A percentile compares a stretch with the other conserved stretches of the same genome.
Conservation (phyloP, 2,888 invertebrate species). For the Idaea aversata region DNA sequence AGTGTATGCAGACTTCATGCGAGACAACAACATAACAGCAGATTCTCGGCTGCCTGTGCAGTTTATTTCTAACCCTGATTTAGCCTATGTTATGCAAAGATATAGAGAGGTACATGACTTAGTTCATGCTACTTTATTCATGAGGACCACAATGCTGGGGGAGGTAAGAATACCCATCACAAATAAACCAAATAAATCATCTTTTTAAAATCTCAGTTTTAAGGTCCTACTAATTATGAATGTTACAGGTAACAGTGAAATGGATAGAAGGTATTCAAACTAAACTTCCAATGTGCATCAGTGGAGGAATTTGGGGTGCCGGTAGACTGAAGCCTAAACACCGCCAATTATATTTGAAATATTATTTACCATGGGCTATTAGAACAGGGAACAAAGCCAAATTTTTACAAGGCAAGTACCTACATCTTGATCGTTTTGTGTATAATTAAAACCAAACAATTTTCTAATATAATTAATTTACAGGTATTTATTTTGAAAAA, state of each 20-base stretch:
- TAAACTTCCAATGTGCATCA: constrained; percentile 96
- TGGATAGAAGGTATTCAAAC: constrained; percentile 99
- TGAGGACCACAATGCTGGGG: constrained; percentile 96
- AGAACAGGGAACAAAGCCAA: constrained; percentile 86
- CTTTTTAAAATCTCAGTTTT: not conserved
- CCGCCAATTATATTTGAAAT: constrained; percentile 86
- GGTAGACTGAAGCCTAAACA: constrained; percentile 92
- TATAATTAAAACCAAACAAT: constrained; percentile 12
- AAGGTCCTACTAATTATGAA: not conserved
- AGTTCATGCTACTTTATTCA: constrained; percentile 92
- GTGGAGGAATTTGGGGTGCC: constrained; percentile 96
- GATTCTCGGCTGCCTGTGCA: constrained; percentile 94
- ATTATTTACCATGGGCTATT: constrained; percentile 93
- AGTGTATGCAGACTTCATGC: constrained; percentile 91
- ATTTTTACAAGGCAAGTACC: constrained; percentile 85
- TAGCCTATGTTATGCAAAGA: constrained; percentile 98
- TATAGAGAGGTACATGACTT: constrained; percentile 99
- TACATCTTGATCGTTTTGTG: not conserved
- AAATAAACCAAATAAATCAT: not conserved
- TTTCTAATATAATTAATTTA: constrained; percentile 25
- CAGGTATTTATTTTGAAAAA: constrained; percentile 91
- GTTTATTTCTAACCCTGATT: constrained; percentile 92
- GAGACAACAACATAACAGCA: constrained; percentile 92
- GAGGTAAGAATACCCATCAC: constrained; percentile 70
- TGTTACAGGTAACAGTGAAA: constrained; percentile 92